A percentile compares a stretch with the other conserved stretches of the same genome.
Evolutionary conservation across 2,113 vertebrate species (phyloP).

Genomic region (Neopipo cinnamomea): DNA sequence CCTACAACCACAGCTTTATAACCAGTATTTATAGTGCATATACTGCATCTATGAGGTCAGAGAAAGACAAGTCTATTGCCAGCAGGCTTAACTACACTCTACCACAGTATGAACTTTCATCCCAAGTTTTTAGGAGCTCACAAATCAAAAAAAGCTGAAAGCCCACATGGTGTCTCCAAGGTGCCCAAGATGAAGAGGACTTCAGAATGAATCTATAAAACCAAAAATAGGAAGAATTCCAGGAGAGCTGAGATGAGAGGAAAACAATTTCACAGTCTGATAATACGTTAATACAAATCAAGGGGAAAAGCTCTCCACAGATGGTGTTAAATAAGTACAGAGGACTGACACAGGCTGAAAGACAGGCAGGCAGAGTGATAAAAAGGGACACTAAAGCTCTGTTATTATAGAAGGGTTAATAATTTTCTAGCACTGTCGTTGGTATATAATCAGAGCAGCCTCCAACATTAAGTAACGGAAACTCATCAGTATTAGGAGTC

Average conservation of each 20-base stretch:
- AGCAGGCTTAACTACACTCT: not conserved
- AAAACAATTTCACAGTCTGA: not conserved
- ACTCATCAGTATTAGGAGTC: not conserved
- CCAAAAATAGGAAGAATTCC: not conserved
- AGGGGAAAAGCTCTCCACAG: not conserved
- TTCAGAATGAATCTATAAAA: not conserved
- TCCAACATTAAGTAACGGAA: not conserved
- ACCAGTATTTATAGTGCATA: not conserved
- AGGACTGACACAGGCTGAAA: not conserved
- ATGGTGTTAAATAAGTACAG: not conserved
- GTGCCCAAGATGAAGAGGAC: not conserved
- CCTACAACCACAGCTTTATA: slow-evolving; percentile 1
- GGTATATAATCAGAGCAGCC: not conserved
- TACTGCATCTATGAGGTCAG: slow-evolving; percentile 18
- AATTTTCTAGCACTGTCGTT: not conserved
- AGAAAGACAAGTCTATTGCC: not conserved
- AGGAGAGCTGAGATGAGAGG: not conserved
- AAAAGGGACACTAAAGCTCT: not conserved
- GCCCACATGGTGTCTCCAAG: not conserved
- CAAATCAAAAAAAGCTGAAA: slow-evolving; percentile 29
- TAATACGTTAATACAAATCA: not conserved
- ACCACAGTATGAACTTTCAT: not conserved
- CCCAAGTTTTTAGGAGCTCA: not conserved
- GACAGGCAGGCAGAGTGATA: not conserved
- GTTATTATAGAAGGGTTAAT: not conserved